Percentiles rank a stretch among this genome's conserved stretches.
Evolutionary conservation across 2,113 vertebrate genomes (phyloP).

Genomic region (Lasiurus cinereus): DNA sequence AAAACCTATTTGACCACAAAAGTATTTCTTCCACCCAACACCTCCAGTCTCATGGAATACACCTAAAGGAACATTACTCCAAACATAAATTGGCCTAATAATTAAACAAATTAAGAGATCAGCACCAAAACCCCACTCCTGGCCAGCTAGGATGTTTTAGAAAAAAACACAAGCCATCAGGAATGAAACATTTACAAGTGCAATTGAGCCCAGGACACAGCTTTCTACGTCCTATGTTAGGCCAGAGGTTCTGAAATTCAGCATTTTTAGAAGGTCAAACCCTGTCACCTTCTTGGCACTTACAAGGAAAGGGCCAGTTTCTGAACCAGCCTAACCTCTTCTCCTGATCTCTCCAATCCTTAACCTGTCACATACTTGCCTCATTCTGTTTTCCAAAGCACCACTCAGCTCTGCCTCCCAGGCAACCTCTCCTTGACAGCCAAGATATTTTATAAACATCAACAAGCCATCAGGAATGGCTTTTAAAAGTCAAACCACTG

Average conservation of each 20-base stretch:
- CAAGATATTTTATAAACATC: slow-evolving; percentile 46
- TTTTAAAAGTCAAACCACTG: slow-evolving; percentile 19
- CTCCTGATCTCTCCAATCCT: neutral
- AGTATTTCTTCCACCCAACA: neutral
- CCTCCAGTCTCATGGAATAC: neutral
- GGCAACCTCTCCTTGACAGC: neutral
- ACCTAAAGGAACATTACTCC: neutral
- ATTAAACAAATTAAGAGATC: slow-evolving; percentile 37
- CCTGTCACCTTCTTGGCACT: neutral
- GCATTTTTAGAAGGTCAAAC: neutral
- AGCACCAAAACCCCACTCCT: neutral
- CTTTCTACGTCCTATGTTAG: neutral
- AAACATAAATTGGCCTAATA: slow-evolving; percentile 11
- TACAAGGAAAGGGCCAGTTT: neutral
- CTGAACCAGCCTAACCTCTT: neutral
- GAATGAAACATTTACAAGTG: slow-evolving; percentile 15
- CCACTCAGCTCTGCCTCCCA: neutral
- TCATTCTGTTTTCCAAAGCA: neutral
- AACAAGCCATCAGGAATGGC: neutral
- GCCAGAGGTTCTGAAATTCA: neutral
- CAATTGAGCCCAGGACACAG: neutral
- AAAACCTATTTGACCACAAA: slow-evolving; percentile 5
- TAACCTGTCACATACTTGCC: neutral
- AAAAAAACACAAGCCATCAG: slow-evolving; percentile 20
- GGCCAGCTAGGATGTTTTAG: slow-evolving; percentile 3